Conservation (phyloP, 2,113 vertebrate genomes). For the Hyperopisus bebe region DNA sequence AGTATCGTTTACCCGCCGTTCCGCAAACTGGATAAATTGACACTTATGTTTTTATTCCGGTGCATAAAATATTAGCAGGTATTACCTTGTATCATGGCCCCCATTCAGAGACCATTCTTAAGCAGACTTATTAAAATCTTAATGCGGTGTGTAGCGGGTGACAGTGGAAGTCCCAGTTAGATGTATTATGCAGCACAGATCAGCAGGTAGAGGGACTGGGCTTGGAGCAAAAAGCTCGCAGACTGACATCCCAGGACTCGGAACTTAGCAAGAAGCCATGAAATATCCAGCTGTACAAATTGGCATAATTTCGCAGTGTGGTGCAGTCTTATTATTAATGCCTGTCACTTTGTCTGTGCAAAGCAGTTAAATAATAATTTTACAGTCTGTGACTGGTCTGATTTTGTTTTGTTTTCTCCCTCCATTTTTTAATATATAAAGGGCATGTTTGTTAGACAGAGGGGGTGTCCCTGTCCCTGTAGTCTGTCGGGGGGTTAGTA, state of each 20-base stretch:
- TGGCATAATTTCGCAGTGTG: background rate
- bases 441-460: slow-evolving; percentile 27
- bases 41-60: background rate
- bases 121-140: background rate
- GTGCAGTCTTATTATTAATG: background rate
- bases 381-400: background rate
- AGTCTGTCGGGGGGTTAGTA: slow-evolving; percentile 3
- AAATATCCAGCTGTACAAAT: slow-evolving; percentile 3
- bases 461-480: slow-evolving; percentile 18
- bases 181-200: background rate
- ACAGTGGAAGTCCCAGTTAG: background rate
- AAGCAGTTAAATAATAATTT: background rate
- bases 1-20: background rate
- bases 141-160: background rate
- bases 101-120: background rate
- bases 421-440: slow-evolving; percentile 2
- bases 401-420: background rate
- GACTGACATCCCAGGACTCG: background rate
- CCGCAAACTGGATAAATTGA: background rate
- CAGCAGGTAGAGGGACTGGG: background rate
- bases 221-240: background rate
- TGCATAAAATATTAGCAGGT: background rate
- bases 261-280: background rate
- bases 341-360: slow-evolving; percentile 23
- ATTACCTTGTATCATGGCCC: background rate